These are phyloP conservation scores for Gobio gobio DNA, from an alignment of 2,113 vertebrate genomes.

Conservation along the genomic window DNA sequence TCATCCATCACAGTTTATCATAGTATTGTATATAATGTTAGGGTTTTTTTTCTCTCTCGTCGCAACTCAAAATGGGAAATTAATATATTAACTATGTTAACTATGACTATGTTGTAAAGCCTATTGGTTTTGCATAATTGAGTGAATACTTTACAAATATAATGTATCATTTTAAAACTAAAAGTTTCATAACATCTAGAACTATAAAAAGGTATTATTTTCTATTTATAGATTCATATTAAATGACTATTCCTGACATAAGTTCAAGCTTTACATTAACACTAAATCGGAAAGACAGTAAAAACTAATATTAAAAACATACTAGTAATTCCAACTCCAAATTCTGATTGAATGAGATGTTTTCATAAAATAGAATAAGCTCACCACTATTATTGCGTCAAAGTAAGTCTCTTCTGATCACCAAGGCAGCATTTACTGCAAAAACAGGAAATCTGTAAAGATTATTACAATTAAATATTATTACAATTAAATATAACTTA, in stretches of 20 bases:
- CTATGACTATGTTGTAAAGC: neutral
- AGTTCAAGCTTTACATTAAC: neutral
- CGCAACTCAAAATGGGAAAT: neutral
- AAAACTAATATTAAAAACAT: neutral
- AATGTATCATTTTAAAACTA: neutral
- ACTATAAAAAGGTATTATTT: neutral
- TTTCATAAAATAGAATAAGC: no score
- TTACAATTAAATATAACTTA: no score
- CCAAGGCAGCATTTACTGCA: no score
- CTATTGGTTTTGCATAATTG: neutral
- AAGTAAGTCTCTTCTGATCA: no score
- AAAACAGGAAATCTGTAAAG: no score
- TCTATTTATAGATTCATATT: neutral
- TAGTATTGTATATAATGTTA: neutral
- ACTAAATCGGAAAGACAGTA: neutral
- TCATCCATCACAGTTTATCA: neutral
- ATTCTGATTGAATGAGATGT: no score
- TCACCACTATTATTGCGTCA: no score
- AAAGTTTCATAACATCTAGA: neutral
- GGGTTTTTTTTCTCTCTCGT: neutral
- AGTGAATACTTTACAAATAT: neutral
- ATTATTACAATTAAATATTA: no score
- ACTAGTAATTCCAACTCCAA: neutral
- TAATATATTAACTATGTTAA: neutral
- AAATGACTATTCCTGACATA: neutral